phyloP scores from a whole-genome alignment of 2,888 invertebrate genomes.

The Polylopha cassiicola region DNA sequence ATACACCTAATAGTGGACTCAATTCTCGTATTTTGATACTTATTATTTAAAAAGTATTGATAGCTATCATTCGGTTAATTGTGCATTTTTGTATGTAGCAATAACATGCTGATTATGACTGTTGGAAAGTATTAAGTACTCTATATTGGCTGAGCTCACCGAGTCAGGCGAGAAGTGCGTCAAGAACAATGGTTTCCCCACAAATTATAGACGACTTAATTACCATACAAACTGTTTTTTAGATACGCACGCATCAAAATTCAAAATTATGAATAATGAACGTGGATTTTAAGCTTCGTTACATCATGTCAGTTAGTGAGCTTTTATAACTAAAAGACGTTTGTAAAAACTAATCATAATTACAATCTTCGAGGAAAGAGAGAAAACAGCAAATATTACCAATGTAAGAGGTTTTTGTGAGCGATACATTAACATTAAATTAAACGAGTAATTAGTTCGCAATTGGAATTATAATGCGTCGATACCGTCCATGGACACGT shows the following conservation, averaged over 20 bases:
- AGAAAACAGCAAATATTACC: conserved; percentile 34
- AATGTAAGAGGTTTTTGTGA: neutral
- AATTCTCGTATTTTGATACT: no score
- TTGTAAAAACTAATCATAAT: conserved; percentile 41
- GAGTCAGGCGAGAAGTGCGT: no score
- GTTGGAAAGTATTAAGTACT: no score
- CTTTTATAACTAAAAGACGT: conserved; percentile 42
- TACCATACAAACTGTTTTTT: conserved; percentile 57
- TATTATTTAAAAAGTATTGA: no score
- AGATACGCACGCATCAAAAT: conserved; percentile 56
- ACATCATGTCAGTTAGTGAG: conserved; percentile 52
- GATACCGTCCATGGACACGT: conserved; percentile 13
- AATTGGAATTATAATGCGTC: conserved; percentile 28
- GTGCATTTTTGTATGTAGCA: no score
- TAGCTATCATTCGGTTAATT: no score
- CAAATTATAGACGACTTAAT: conserved; percentile 47
- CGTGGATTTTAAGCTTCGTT: conserved; percentile 66
- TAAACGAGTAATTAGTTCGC: conserved; percentile 35
- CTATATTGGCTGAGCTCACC: conserved; percentile 13
- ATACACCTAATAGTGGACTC: no score
- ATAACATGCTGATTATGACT: no score
- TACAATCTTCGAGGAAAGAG: conserved; percentile 38
- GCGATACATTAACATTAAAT: conserved; percentile 32
- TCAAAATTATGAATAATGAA: conserved; percentile 66
- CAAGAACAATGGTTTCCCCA: conserved; percentile 53